Evolutionary conservation across 2,888 invertebrate genomes (phyloP).

Genomic region (Yponomeuta sedellus): DNA sequence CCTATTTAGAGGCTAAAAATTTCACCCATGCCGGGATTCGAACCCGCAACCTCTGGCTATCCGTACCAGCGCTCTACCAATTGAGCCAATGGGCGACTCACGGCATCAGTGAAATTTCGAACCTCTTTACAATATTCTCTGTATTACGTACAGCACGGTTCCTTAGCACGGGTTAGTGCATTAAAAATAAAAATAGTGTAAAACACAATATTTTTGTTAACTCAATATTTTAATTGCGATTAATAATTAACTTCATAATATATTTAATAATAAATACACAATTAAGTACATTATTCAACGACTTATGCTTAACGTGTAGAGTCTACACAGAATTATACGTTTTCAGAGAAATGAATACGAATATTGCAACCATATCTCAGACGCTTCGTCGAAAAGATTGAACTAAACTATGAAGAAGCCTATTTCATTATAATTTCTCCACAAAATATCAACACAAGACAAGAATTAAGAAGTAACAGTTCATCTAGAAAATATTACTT

Average conservation of each 20-base stretch:
- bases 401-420: constrained; percentile 3
- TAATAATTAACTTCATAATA: constrained; percentile 55
- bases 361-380: neutral
- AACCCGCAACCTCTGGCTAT: no score
- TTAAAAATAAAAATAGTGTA: no score
- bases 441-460: constrained; percentile 18
- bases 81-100: no score
- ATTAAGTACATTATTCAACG: constrained; percentile 63
- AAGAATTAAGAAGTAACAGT: constrained; percentile 28
- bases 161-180: no score
- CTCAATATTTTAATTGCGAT: constrained; percentile 71
- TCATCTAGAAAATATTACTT: constrained; percentile 26
- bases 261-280: constrained; percentile 57
- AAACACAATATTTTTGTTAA: constrained; percentile 38
- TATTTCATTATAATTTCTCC: neutral
- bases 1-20: no score
- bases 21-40: no score
- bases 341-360: neutral
- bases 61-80: no score
- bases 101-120: no score
- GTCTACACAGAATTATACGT: constrained; percentile 32
- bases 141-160: no score
- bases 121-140: no score
- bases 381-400: neutral
- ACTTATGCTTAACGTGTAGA: constrained; percentile 52